These are phyloP conservation scores for Dicyrtomina minuta DNA, from an alignment of 2,888 invertebrate species.

Conservation along the genomic window DNA sequence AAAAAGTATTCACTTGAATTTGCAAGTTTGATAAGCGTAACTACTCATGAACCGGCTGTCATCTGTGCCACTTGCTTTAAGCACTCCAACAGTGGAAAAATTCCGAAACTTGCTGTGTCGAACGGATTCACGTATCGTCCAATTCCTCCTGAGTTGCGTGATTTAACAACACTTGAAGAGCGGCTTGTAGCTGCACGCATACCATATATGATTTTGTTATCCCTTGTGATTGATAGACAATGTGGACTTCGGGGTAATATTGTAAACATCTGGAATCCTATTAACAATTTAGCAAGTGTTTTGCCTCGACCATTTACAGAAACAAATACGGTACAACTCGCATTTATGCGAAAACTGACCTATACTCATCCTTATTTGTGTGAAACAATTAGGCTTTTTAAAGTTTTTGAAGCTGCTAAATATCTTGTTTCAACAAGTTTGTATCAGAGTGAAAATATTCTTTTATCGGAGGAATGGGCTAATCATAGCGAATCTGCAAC, in stretches of 20 bases:
- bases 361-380: conserved; percentile 34
- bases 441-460: neutral
- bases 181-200: conserved; percentile 33
- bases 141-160: conserved; percentile 22
- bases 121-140: conserved; percentile 34
- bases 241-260: conserved; percentile 34
- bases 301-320: conserved; percentile 37
- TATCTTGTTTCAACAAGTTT: conserved; percentile 33
- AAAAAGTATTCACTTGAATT: too few species aligned
- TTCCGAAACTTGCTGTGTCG: conserved; percentile 24
- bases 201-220: conserved; percentile 38
- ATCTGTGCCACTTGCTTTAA: conserved; percentile 26
- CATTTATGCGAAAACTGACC: conserved; percentile 34
- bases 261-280: conserved; percentile 38
- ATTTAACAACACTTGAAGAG: conserved; percentile 32
- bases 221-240: conserved; percentile 32
- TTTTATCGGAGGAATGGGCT: neutral
- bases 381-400: conserved; percentile 34
- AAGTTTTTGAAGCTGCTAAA: conserved; percentile 32
- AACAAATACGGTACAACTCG: conserved; percentile 36
- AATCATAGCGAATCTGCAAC: neutral
- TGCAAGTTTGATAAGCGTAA: too few species aligned
- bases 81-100: neutral
- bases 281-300: conserved; percentile 34
- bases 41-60: neutral